Conservation (phyloP, 2,888 invertebrate species). For the Vanessa cardui region DNA sequence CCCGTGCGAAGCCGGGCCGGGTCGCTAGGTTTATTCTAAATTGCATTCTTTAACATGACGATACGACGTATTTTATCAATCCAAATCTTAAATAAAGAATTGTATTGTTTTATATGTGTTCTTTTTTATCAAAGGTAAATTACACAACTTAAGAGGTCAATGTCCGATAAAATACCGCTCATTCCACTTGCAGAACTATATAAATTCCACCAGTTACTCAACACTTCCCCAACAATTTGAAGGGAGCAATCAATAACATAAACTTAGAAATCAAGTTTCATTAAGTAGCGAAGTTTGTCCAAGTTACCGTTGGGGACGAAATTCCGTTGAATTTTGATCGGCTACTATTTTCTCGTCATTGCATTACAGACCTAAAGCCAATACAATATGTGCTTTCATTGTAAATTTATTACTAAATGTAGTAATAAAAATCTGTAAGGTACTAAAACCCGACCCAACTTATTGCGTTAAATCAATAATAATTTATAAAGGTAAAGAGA, state of each 20-base stretch:
- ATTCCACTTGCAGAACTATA: neutral
- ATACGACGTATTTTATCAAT: no score
- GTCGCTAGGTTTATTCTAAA: no score
- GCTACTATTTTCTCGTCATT: neutral
- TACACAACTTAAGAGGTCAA: no score
- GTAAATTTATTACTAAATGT: neutral
- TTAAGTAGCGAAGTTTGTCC: conserved; percentile 18
- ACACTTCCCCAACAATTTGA: conserved; percentile 21
- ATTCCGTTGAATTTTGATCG: conserved; percentile 19
- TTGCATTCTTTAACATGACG: no score
- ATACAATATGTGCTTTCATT: neutral
- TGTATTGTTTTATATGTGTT: no score
- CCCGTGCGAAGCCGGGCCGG: no score
- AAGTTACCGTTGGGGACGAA: conserved; percentile 15
- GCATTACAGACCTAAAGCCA: neutral
- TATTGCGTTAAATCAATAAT: neutral
- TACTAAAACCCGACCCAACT: neutral
- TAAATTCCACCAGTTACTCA: conserved; percentile 9
- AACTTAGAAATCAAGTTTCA: conserved; percentile 29
- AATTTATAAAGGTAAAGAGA: no score
- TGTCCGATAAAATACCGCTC: no score
- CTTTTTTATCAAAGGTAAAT: no score
- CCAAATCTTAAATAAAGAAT: no score
- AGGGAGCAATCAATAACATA: conserved; percentile 23
- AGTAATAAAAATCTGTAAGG: neutral